phyloP scores from a whole-genome alignment of 2,888 invertebrate species.

The Andrena trimmerana region DNA sequence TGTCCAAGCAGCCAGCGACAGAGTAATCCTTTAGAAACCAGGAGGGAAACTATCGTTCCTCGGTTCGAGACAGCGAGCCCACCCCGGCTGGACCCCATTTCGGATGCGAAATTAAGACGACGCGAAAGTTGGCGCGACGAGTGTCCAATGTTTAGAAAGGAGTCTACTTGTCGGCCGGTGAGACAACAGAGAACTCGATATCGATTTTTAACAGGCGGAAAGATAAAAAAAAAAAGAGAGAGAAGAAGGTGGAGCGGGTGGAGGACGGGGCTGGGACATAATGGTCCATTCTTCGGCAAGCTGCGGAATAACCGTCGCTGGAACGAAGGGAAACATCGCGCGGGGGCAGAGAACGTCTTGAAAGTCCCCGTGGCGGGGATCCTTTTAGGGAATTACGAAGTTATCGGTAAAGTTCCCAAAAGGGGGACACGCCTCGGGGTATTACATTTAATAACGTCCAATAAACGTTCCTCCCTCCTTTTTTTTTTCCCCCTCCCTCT shows the following conservation, averaged over 20 bases:
- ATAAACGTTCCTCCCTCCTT: constrained; percentile 66
- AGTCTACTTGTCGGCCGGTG: constrained; percentile 45
- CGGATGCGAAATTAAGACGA: constrained; percentile 34
- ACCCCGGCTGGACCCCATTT: background rate
- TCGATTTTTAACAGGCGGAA: constrained; percentile 43
- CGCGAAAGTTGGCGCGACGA: constrained; percentile 38
- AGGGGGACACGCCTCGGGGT: constrained; percentile 75
- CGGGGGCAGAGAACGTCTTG: constrained; percentile 64
- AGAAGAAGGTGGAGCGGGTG: background rate
- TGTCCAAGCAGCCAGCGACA: too few species aligned
- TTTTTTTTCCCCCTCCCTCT: background rate
- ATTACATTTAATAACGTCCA: constrained; percentile 81
- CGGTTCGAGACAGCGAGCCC: background rate
- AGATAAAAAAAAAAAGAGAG: background rate
- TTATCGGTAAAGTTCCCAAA: constrained; percentile 78
- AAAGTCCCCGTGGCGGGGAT: constrained; percentile 69
- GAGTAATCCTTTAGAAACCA: background rate
- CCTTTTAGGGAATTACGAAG: constrained; percentile 80
- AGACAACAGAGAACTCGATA: constrained; percentile 43
- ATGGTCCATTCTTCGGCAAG: constrained; percentile 53
- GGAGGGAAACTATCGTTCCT: background rate
- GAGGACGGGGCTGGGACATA: constrained; percentile 28
- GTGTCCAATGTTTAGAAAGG: constrained; percentile 47
- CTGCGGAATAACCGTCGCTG: constrained; percentile 56
- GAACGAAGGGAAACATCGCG: constrained; percentile 58